Base-by-base conservation (phyloP, 2,113 vertebrate genomes). In the Colaptes auratus region DNA sequence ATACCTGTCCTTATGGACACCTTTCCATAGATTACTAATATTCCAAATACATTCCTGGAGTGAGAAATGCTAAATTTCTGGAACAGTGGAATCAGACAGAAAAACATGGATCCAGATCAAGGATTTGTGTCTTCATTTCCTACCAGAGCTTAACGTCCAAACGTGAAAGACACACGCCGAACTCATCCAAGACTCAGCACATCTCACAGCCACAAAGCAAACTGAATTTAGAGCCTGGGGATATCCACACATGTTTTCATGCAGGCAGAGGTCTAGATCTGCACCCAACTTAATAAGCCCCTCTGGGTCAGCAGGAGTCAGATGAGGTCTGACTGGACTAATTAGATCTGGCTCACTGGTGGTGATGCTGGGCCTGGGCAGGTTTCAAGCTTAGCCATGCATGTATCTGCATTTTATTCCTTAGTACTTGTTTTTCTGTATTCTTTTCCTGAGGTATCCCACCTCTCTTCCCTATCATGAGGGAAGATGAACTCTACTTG, bases 301-400 rank as follows among this genome's bases (percentile, higher is more conserved):
- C 85, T 73, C 69, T 89, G 92, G 85, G 89, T 77, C 60, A 76
- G 80, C 75, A 35, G 65, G 65, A 91, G 60, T 69, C 20, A 53
- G 60, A 58, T 77, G 60, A 52, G 48, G 76, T 64, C 81, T 89
- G 89, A 63, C 85, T 82, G 31, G 21, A 50, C 65, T 91, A 73
- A 82, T 94, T 78, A 86, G 46, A 53, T 78, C 55, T 91, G 89
- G 64, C 31, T 89, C 65, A 48, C 48, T 91, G 70, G 60, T 84
- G 70, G 44, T 67, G 65, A 39, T 67, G 50, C 76, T 63, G 48
- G 71, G 55, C 59, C 48, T 77, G 70, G 61, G 23, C 80, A 72
- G 42, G 42, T 82, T 91, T 89, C 65, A 65, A 36, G 65, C 63
- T 76, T 72, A 85, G 39, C 64, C 53, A 58, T 56, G 65, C 31